Base-by-base conservation (phyloP, 2,888 invertebrate genomes). In the Drosophila setosimentum region DNA sequence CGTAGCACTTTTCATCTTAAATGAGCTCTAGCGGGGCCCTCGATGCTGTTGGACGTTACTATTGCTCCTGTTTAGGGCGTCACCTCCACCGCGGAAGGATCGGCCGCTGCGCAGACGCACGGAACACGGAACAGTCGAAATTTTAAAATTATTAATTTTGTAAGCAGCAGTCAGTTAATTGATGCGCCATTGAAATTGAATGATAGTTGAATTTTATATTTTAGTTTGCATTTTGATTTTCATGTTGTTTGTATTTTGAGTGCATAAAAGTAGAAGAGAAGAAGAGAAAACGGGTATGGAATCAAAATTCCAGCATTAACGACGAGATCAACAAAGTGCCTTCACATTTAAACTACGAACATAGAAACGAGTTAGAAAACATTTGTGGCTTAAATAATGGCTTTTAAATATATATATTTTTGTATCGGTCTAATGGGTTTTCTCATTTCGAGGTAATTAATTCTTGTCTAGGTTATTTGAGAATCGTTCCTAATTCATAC, bases 221-320 rank as follows among this genome's bases (percentile, higher is more conserved):
- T 30, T 55, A 42, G 51, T 27, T 53, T 60, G 32, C 32, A 40
- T 29, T 37, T 62, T 53, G 10, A 62, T 71, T 48, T 53, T 53
- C 27, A 53, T 63, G 61, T 50, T 51, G 35, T 60, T 55, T 40
- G 21, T 49, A 37, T 63, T 55, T 75, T 58, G 73, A 70, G 75
- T 74, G 78, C 86, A 89, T 82, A 86, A 82, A 82, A 86, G 84
- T 79, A 87, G 78, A 84, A 87, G 85, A 87, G 78, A 89, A 86
- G 80, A 89, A 90, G 78, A 89, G 82, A 89, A 89, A 89, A 91
- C 54, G 90, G 81, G 86, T 82, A 82, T 86, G 91, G 90, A 91
- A 88, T 86, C 84, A 84, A 88, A 91, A 91, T 91, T 91, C 91
- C 91, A 83, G 83, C 80, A 87, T 91, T 91, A 91, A 91, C 89